Percentiles rank a stretch among this genome's conserved stretches.
Evolutionary conservation across 2,797 vertebrate species (phyloP).

Genomic region (Gouania willdenowi): DNA sequence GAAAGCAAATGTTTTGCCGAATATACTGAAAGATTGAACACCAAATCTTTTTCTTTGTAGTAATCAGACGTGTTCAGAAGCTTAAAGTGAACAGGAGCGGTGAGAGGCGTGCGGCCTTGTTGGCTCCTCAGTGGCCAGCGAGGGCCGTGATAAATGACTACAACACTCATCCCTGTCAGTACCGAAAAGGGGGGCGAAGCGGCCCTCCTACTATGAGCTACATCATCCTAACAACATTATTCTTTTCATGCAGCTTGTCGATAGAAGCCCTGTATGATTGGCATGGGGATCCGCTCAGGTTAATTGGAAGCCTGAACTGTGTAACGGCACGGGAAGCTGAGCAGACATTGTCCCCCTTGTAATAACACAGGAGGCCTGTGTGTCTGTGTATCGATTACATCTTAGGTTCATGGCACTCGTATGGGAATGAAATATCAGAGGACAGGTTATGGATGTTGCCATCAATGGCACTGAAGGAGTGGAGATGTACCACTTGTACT

Average conservation of each 20-base stretch:
- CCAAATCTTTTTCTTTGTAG: constrained; percentile 9
- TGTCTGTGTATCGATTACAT: constrained; percentile 81
- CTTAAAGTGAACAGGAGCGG: constrained; percentile 59
- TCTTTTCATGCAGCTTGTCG: constrained; percentile 81
- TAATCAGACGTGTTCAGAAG: constrained; percentile 42
- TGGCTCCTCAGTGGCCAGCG: constrained; percentile 73
- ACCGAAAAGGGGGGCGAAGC: constrained; percentile 36
- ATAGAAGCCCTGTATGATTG: constrained; percentile 79
- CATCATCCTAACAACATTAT: constrained; percentile 83
- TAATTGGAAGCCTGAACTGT: constrained; percentile 87
- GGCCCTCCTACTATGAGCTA: constrained; percentile 72
- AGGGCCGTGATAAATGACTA: constrained; percentile 86
- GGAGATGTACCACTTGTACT: constrained; percentile 53
- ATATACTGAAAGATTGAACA: constrained; percentile 1
- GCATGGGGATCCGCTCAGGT: constrained; percentile 82
- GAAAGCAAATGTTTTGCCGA: background rate
- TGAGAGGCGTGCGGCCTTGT: constrained; percentile 50
- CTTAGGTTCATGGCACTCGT: constrained; percentile 68
- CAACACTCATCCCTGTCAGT: constrained; percentile 80
- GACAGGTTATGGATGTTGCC: constrained; percentile 78
- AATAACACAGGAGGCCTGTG: constrained; percentile 75
- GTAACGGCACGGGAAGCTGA: constrained; percentile 79
- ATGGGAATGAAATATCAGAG: constrained; percentile 78
- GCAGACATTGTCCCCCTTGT: constrained; percentile 76
- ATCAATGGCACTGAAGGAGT: constrained; percentile 51